Evolutionary conservation across 2,113 vertebrate species (phyloP).

Genomic region (Platichthys flesus): DNA sequence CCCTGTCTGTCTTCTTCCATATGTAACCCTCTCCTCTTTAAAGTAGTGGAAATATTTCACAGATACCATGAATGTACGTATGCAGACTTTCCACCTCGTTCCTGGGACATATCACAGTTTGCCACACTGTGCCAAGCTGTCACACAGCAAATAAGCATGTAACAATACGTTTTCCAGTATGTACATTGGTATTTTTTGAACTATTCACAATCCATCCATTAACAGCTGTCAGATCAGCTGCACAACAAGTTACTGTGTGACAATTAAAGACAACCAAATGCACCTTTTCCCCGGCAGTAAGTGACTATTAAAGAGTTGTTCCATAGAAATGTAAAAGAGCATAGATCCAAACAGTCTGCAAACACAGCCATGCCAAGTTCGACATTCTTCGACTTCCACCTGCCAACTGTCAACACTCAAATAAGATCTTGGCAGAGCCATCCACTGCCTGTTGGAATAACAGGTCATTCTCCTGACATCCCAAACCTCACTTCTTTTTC

Average conservation of each 20-base stretch:
- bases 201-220: too few species aligned
- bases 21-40: slow-evolving; percentile 3
- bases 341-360: slow-evolving; percentile 45
- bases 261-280: too few species aligned
- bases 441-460: neutral
- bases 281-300: neutral
- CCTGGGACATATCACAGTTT: slow-evolving; percentile 27
- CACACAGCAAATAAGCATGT: slow-evolving; percentile 8
- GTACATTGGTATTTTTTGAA: neutral
- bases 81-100: slow-evolving; percentile 55
- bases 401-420: slow-evolving; percentile 58
- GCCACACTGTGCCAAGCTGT: slow-evolving; percentile 17
- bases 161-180: neutral
- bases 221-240: too few species aligned
- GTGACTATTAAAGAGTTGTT: neutral
- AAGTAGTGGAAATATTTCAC: slow-evolving; percentile 66
- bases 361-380: slow-evolving; percentile 57
- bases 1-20: slow-evolving; percentile 11
- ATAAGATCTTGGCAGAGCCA: slow-evolving; percentile 37
- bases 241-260: too few species aligned
- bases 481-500: neutral
- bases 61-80: slow-evolving; percentile 66
- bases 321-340: neutral
- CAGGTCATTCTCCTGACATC: slow-evolving; percentile 9
- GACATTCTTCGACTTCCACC: slow-evolving; percentile 67